Conservation (phyloP, 2,113 vertebrate genomes). For the Hepsetus odoe region DNA sequence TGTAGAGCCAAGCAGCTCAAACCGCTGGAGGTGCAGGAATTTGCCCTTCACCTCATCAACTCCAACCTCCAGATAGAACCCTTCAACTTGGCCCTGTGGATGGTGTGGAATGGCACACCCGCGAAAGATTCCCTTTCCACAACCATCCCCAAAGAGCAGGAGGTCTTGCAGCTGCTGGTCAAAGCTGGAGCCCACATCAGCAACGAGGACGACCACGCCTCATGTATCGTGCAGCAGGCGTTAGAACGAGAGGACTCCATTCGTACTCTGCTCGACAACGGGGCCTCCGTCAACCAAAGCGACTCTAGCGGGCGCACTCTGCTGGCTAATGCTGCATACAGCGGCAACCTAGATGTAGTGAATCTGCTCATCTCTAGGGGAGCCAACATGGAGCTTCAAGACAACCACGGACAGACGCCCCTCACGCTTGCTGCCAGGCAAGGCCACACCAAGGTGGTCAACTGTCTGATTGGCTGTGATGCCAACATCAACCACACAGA, state of each 20-base stretch:
- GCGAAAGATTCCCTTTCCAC: slow-evolving; percentile 92
- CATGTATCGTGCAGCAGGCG: slow-evolving; percentile 92
- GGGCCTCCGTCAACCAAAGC: slow-evolving; percentile 91
- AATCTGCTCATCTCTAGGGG: slow-evolving; percentile 90
- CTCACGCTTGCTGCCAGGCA: slow-evolving; percentile 94
- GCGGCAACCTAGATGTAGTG: slow-evolving; percentile 93
- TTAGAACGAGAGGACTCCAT: slow-evolving; percentile 96
- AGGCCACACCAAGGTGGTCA: slow-evolving; percentile 96
- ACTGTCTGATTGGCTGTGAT: slow-evolving; percentile 92
- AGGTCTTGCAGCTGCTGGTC: slow-evolving; percentile 92
- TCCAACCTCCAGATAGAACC: slow-evolving; percentile 93
- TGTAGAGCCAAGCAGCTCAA: slow-evolving; percentile 92
- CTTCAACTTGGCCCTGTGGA: slow-evolving; percentile 92
- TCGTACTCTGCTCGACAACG: slow-evolving; percentile 90
- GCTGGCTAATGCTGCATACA: slow-evolving; percentile 90
- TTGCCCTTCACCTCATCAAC: slow-evolving; percentile 92
- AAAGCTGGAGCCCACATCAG: slow-evolving; percentile 95
- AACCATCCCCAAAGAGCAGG: slow-evolving; percentile 91
- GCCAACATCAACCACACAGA: slow-evolving; percentile 95
- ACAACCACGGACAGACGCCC: slow-evolving; percentile 90
- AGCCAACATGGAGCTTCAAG: slow-evolving; percentile 90
- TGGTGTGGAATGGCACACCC: slow-evolving; percentile 97
- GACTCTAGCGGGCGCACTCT: slow-evolving; percentile 91
- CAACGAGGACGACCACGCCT: slow-evolving; percentile 89
- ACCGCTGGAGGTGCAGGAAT: slow-evolving; percentile 91